Conservation (phyloP, 2,888 invertebrate genomes). For the Pharmacophagus antenor region DNA sequence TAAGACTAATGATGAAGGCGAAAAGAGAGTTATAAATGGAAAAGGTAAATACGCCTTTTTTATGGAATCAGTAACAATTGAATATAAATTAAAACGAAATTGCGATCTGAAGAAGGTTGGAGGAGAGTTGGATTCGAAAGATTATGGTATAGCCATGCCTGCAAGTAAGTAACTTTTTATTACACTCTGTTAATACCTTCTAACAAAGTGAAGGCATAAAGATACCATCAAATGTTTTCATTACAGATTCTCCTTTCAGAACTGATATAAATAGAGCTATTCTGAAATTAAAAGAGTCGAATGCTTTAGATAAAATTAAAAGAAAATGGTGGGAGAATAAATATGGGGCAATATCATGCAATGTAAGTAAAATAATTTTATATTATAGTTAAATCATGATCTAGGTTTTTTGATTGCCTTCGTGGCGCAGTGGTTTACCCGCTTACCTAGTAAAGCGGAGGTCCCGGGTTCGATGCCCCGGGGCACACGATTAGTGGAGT, state of each 20-base stretch:
- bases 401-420: no score
- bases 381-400: no score
- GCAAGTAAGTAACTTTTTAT: slow-evolving; percentile 81
- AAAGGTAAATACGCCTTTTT: slow-evolving; percentile 91
- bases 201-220: background rate
- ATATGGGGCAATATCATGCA: slow-evolving; percentile 82
- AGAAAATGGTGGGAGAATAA: slow-evolving; percentile 94
- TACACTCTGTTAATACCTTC: slow-evolving; percentile 75
- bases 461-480: no score
- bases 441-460: no score
- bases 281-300: slow-evolving; percentile 92
- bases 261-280: slow-evolving; percentile 91
- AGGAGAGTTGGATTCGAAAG: slow-evolving; percentile 88
- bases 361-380: slow-evolving; percentile 45
- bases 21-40: slow-evolving; percentile 84
- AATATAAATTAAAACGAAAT: slow-evolving; percentile 91
- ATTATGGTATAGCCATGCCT: slow-evolving; percentile 93
- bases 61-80: slow-evolving; percentile 97
- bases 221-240: slow-evolving; percentile 11
- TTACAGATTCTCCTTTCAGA: slow-evolving; percentile 86
- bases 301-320: slow-evolving; percentile 88
- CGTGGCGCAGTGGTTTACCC: no score
- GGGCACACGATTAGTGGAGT: no score
- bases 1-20: slow-evolving; percentile 90
- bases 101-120: slow-evolving; percentile 92